Evolutionary conservation across 2,797 vertebrate genomes (phyloP), one percentile per base, ranked within the genome.

Genomic region (Typhlichthys eigenmanni): DNA sequence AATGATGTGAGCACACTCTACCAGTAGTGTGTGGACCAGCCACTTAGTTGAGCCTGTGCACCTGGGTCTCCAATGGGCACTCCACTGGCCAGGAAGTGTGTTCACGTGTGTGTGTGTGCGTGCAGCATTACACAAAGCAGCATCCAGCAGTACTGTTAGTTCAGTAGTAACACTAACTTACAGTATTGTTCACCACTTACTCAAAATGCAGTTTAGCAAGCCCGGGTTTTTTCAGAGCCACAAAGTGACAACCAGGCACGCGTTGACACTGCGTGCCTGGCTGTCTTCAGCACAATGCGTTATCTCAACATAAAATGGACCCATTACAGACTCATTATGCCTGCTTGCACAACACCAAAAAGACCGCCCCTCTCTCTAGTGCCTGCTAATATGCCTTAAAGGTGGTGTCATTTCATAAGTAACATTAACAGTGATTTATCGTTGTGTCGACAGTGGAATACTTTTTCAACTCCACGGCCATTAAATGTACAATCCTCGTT

Each of bases 31-130:
- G 68, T 61, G 64, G 65, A 49, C 56, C 7, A 65, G 66, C 29
- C 58, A 80, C 64, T 66, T 55, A 76, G 75, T 76, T 62, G 61
- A 81, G 53, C 62, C 72, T 63, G 66, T 48, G 74, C 17, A 19
- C 47, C 54, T 73, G 47, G 19, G 54, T 75, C 69, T 65, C 70
- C 46, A 58, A 19, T 66, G 60, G 66, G 72, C 71, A 66, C 53
- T 59, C 72, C 74, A 80, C 84, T 81, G 78, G 78, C 68, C 32
- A 50, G 65, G 12, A 64, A 68, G 63, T 13, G 9, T 11, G 46
- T 11, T 43, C 19, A 8, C 9, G 14, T 24, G 51, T 50, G 49
- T 50, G 49, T 17, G 50, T 12, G 50, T 11, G 7, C 2, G 8
- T 38, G 38, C 38, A 38, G 38, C 34, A 8, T 38, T 38, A 38